Evolutionary conservation across 2,888 invertebrate genomes (phyloP).

Genomic region (Apamea sordens): DNA sequence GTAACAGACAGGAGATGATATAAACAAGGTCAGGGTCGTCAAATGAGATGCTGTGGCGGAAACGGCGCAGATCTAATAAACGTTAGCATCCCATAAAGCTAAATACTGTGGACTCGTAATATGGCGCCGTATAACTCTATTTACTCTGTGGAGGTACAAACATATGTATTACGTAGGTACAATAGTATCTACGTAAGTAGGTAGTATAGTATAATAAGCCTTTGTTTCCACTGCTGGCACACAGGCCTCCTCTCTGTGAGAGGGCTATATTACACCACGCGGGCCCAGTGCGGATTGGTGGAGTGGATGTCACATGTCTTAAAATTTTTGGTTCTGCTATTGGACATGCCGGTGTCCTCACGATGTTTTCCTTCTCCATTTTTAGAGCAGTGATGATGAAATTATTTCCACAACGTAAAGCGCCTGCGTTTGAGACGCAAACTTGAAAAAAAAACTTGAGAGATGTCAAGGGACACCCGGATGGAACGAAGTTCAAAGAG

Average conservation of each 20-base stretch:
- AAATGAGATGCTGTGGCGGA: conserved; percentile 41
- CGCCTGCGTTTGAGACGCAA: not conserved
- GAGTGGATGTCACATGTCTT: not conserved
- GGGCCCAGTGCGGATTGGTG: not conserved
- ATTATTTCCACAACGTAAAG: not conserved
- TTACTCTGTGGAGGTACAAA: not conserved
- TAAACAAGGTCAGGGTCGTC: conserved; percentile 37
- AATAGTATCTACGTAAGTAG: no score
- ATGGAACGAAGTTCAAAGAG: no score
- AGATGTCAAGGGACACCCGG: no score
- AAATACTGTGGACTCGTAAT: conserved; percentile 20
- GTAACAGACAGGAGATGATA: not conserved
- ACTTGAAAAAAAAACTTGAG: not conserved
- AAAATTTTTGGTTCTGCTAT: not conserved
- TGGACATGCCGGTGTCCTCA: not conserved
- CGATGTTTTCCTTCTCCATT: not conserved
- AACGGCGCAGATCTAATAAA: conserved; percentile 45
- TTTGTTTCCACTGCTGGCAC: no score
- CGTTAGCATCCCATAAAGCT: conserved; percentile 24
- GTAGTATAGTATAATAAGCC: no score
- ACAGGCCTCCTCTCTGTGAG: no score
- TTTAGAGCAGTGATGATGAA: not conserved
- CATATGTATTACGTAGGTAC: not conserved
- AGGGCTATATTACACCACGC: not conserved
- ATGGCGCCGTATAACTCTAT: not conserved